These are phyloP conservation scores for Bufo bufo DNA, from an alignment of 2,113 vertebrate genomes.

Conservation along the genomic window DNA sequence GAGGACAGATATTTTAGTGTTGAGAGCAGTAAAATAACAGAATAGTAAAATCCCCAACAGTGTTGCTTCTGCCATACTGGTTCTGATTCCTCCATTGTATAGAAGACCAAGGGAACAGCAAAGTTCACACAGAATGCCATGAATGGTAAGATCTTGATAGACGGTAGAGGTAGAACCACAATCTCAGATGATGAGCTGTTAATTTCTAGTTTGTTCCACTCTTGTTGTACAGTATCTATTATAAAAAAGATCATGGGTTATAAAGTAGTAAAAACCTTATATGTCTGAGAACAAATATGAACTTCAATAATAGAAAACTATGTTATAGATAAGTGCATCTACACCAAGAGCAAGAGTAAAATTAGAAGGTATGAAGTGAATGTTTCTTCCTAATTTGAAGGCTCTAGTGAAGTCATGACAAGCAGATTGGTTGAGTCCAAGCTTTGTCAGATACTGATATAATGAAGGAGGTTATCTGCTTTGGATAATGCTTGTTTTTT, in stretches of 20 bases:
- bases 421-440: no score
- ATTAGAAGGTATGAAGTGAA: not conserved
- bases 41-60: constrained; percentile 50
- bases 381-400: not conserved
- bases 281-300: not conserved
- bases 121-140: constrained; percentile 36
- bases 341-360: not conserved
- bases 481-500: not conserved
- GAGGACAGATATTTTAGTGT: constrained; percentile 44
- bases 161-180: not conserved
- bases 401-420: no score
- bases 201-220: not conserved
- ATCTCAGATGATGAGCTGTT: constrained; percentile 1
- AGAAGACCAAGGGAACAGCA: constrained; percentile 35
- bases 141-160: constrained; percentile 8
- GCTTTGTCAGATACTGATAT: no score
- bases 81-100: constrained; percentile 40
- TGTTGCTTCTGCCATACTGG: constrained; percentile 37
- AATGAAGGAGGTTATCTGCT: no score
- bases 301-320: not conserved
- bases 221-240: constrained; percentile 15
- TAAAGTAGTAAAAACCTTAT: not conserved
- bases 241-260: not conserved
- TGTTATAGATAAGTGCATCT: not conserved
- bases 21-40: constrained; percentile 23